Evolutionary conservation across 2,888 invertebrate species (phyloP).

Genomic region (Drosophila affinis): DNA sequence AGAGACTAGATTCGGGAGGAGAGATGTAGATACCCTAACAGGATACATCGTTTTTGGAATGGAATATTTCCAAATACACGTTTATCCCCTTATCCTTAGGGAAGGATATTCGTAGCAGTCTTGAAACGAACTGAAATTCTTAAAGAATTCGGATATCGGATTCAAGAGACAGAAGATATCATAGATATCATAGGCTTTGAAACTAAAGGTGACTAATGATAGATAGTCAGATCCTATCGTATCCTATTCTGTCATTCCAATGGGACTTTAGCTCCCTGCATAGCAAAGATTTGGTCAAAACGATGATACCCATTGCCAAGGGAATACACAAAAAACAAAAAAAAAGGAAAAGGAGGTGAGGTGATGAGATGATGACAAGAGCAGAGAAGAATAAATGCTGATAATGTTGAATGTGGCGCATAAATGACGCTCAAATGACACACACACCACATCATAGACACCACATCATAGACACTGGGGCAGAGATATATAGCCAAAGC

Average conservation of each 20-base stretch:
- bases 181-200: no score
- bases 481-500: conserved; percentile 29
- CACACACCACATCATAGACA: conserved; percentile 12
- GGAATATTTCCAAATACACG: no score
- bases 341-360: background rate
- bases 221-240: no score
- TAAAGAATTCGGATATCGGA: no score
- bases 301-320: background rate
- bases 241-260: no score
- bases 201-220: no score
- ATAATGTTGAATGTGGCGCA: conserved; percentile 77
- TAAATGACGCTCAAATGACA: conserved; percentile 69
- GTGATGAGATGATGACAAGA: background rate
- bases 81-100: no score
- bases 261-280: no score
- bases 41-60: no score
- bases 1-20: background rate
- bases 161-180: no score
- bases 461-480: background rate
- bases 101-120: no score
- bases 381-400: conserved; percentile 66
- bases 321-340: background rate
- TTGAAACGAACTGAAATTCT: no score
- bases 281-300: background rate
- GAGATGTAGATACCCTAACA: background rate